phyloP scores from a whole-genome alignment of 2,113 vertebrate genomes.

The Spea multiplicata region DNA sequence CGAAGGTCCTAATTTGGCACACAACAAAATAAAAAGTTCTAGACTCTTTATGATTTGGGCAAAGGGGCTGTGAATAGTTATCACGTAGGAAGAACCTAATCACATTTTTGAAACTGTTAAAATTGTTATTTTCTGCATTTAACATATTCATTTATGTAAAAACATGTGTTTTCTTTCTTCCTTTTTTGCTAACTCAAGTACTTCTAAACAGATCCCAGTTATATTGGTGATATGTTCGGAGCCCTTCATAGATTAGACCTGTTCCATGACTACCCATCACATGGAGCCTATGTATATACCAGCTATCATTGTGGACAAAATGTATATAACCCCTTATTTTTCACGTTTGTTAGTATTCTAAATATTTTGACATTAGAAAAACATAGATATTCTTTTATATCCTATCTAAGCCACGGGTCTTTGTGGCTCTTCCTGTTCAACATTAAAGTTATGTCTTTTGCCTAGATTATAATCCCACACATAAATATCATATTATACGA shows the following conservation, averaged over 20 bases:
- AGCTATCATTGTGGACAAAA: neutral
- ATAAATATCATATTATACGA: conserved; percentile 34
- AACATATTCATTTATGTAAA: no score
- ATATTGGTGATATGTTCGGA: no score
- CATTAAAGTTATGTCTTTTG: conserved; percentile 31
- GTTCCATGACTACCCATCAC: neutral
- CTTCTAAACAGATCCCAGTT: no score
- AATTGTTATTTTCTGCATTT: no score
- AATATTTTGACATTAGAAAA: conserved; percentile 24
- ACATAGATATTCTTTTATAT: conserved; percentile 35
- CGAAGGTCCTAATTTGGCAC: no score
- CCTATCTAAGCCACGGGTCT: conserved; percentile 27
- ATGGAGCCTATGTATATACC: neutral
- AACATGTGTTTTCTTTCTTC: no score
- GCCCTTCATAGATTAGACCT: neutral
- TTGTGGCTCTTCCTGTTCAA: conserved; percentile 27
- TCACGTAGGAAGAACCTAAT: no score
- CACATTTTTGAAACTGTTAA: no score
- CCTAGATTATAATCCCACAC: conserved; percentile 39
- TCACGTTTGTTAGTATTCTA: conserved; percentile 33
- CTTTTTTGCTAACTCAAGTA: no score
- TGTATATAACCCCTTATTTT: conserved; percentile 2
- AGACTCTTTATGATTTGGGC: no score
- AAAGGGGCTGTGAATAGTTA: no score
- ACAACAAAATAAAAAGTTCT: no score